Conservation (phyloP, 2,797 vertebrate species). For the Leptodactylus fallax region DNA sequence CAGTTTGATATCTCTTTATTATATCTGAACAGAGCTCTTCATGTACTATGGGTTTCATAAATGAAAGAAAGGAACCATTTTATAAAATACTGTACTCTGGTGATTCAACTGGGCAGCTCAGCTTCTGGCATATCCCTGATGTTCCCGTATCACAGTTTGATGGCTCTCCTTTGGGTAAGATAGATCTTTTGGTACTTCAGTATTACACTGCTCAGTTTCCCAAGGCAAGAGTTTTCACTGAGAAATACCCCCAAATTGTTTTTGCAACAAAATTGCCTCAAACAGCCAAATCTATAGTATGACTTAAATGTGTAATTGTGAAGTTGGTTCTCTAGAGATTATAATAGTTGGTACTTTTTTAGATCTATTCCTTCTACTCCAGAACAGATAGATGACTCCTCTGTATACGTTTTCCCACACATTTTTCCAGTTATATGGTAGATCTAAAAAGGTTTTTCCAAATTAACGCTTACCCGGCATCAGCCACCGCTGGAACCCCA, state of each 20-base stretch:
- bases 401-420: no score
- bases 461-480: no score
- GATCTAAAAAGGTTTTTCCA: no score
- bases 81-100: constrained; percentile 82
- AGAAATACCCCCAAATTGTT: not conserved
- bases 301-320: no score
- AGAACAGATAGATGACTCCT: no score
- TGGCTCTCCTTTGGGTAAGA: constrained; percentile 79
- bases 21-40: constrained; percentile 69
- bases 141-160: constrained; percentile 76
- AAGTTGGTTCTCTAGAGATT: no score
- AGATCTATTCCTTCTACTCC: no score
- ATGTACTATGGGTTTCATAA: constrained; percentile 79
- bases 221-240: not conserved
- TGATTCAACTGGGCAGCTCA: constrained; percentile 77
- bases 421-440: no score
- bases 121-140: constrained; percentile 81
- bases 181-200: not conserved
- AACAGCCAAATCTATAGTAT: no score
- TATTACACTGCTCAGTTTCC: not conserved
- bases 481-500: no score
- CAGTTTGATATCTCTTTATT: not conserved
- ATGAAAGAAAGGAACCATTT: constrained; percentile 82
- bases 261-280: not conserved
- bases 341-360: no score